phyloP scores from a whole-genome alignment of 2,113 vertebrate species.

The Nymphicus hollandicus region DNA sequence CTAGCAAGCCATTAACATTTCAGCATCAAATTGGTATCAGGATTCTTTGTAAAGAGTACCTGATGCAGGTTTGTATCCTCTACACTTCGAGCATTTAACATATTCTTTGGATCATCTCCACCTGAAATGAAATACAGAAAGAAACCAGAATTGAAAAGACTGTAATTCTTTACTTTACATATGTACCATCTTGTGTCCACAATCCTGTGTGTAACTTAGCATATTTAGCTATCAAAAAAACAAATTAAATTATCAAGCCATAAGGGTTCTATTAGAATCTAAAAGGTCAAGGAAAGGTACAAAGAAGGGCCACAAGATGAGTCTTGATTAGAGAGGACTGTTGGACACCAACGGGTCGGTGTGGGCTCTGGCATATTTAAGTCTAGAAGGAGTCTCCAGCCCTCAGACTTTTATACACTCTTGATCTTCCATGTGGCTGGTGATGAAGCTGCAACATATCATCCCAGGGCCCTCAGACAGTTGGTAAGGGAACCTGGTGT shows the following conservation, averaged over 20 bases:
- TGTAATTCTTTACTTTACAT: not conserved
- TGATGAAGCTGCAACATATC: rapidly evolving
- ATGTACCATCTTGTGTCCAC: not conserved
- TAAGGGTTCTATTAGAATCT: not conserved
- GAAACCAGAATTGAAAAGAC: not conserved
- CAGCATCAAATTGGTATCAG: not conserved
- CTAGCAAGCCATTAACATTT: not conserved
- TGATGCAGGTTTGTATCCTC: not conserved
- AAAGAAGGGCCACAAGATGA: not conserved
- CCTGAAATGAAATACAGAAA: conserved; percentile 37
- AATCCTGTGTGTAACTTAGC: not conserved
- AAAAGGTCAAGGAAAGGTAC: not conserved
- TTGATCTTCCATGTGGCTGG: not conserved
- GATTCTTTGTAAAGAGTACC: conserved; percentile 59
- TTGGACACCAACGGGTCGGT: not conserved
- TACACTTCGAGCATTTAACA: not conserved
- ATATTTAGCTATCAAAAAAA: not conserved
- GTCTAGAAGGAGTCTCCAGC: not conserved
- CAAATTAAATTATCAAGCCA: not conserved
- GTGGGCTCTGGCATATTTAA: not conserved
- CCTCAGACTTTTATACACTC: not conserved
- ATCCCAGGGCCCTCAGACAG: not conserved
- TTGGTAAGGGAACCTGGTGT: not conserved
- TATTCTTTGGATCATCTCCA: not conserved
- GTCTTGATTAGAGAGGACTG: not conserved